Base-by-base conservation (phyloP, 2,113 vertebrate species). In the Cathartes aura region DNA sequence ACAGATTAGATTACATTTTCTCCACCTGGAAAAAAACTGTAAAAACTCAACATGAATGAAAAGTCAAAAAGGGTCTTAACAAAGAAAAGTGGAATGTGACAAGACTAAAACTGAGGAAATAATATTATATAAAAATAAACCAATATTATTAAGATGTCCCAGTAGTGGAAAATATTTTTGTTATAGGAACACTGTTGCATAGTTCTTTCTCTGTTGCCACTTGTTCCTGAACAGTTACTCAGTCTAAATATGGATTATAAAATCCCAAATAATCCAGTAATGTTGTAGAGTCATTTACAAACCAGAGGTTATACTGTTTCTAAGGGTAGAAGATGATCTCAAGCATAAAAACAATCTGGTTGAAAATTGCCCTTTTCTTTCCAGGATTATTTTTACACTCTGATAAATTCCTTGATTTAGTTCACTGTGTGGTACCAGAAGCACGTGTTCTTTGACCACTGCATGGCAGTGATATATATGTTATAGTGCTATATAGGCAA, bases 141-240 rank as follows among this genome's bases (percentile, higher is more conserved):
- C 29, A 47, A 34, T 56, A n/a, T 47, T 70, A 30, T 52, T 89
- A n/a, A 55, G 19, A 4, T 58, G 9, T 24, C 12, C 11, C 29
- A 47, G 6, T 18, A 74, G 6, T 30, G 10, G 38, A 50, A 94
- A 89, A 66, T 59, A 48, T 14, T 82, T 89, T 58, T 79, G 2
- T 30, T 72, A 36, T 3, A 16, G 5, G 45, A 70, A 38, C 4
- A 16, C 5, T 48, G 4, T 19, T 52, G 2, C 1, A 3, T 36
- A 14, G 21, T 81, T 81, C 45, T 82, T 8, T 73, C 24, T 47
- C 11, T 36, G 5, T 42, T 81, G 12, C 17, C 26, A 18, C 7
- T 78, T 70, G 3, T 14, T 90, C 26, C 15, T 80, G 42, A 90
- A 45, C 4, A 38, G 74, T 73, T 88, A 63, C 22, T 42, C 29